Base-by-base conservation (phyloP, 2,113 vertebrate genomes). In the Triplophysa tibetana region DNA sequence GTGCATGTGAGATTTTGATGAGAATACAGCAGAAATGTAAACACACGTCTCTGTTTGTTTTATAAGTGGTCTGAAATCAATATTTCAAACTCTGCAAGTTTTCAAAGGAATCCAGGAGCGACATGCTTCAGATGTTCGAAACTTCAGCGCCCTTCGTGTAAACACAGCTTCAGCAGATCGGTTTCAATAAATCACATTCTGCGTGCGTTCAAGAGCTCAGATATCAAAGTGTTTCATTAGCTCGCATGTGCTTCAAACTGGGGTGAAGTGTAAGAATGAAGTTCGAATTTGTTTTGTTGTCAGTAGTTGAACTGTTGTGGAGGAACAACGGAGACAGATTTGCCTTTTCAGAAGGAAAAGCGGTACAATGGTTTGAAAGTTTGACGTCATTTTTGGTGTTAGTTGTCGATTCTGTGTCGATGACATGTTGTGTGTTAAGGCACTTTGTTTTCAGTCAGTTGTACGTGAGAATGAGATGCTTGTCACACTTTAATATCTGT, bases 31-130 rank as follows among this genome's bases (percentile, higher is more conserved):
- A 48, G 50, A 69, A 26, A 75, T 24, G 48, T 56, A 80, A 78
- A 62, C 68, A 83, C 70, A 21, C 26, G 52, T 63, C 66, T 84
- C 38, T 83, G 85, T 87, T 89, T 90, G 86, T 88, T 89, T 90
- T 89, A 75, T 86, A 89, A 89, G 89, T 86, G 85, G 87, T 80
- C 79, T 77, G 78, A 67, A 83, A 91, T 91, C 90, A 87, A 92
- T 92, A 91, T 82, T 85, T 77, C 74, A 85, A 81, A 89, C 89
- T 88, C 82, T 86, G 84, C 87, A 86, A 90, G 85, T 88, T 85
- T 89, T 89, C 87, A 88, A 88, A 92, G 79, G 86, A 87, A 85
- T 85, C 85, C 87, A 85, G 83, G 89, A 89, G 89, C 86, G 87
- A 81, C 88, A 87, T n/a, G 69, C 50, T 68, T 61, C 21, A 65